phyloP scores from a whole-genome alignment of 2,888 invertebrate genomes.

The Atherix ibis region DNA sequence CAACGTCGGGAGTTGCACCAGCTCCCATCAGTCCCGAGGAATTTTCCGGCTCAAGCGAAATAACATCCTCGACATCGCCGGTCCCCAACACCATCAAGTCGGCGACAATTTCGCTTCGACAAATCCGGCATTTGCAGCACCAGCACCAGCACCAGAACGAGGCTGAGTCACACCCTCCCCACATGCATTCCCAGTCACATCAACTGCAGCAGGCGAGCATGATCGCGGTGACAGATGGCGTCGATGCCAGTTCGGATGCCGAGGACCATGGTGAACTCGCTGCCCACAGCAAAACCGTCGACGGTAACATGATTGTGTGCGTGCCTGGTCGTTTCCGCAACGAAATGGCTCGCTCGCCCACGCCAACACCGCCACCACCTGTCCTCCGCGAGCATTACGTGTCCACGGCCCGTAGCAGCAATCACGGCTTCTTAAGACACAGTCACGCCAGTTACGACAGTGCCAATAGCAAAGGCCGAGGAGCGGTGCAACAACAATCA shows the following conservation, averaged over 20 bases:
- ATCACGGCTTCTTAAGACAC: too few relatives aligned
- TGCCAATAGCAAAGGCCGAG: conserved; percentile 6
- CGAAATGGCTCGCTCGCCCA: conserved; percentile 20
- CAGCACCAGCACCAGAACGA: conserved; percentile 1
- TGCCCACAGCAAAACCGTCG: conserved; percentile 10
- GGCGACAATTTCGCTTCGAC: conserved; percentile 7
- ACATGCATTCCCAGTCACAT: conserved; percentile 13
- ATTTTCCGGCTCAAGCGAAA: conserved; percentile 46
- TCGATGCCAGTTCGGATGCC: conserved; percentile 5
- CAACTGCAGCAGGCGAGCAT: conserved; percentile 13
- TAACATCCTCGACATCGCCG: conserved; percentile 49
- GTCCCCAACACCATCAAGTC: conserved; percentile 21
- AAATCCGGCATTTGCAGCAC: conserved; percentile 2
- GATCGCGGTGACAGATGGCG: too few relatives aligned
- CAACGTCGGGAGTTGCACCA: conserved; percentile 3
- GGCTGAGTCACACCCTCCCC: conserved; percentile 10
- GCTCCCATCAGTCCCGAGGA: conserved; percentile 27
- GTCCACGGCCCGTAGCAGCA: neutral
- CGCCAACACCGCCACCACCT: conserved; percentile 22
- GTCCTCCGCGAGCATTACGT: conserved; percentile 13
- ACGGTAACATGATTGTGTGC: conserved; percentile 10
- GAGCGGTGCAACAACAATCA: conserved; percentile 15
- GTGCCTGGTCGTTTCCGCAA: conserved; percentile 27
- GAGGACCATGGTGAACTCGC: conserved; percentile 6
- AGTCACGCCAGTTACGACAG: too few relatives aligned